phyloP scores from a whole-genome alignment of 1,140 invertebrate species.

The Agrypnia vestita region DNA sequence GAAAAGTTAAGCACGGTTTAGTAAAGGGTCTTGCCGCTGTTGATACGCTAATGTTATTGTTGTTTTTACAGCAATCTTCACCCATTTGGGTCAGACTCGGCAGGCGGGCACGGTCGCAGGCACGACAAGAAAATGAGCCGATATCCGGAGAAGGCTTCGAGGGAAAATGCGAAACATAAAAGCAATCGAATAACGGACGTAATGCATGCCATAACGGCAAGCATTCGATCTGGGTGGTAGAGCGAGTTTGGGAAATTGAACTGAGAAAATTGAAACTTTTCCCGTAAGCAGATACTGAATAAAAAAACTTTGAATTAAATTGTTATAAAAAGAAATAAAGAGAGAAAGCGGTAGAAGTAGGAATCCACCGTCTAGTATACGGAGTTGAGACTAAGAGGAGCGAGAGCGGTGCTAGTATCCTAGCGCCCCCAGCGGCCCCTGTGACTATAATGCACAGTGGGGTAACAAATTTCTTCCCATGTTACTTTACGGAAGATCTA shows the following conservation, averaged over 20 bases:
- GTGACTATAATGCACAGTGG: too few relatives aligned
- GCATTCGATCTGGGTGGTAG: background rate
- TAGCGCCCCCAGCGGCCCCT: too few relatives aligned
- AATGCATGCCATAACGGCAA: slow-evolving; percentile 35
- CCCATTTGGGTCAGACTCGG: slow-evolving; percentile 4
- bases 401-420: too few relatives aligned
- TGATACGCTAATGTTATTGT: slow-evolving; percentile 7
- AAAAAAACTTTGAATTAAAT: too few relatives aligned
- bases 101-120: slow-evolving; percentile 18
- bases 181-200: slow-evolving; percentile 42
- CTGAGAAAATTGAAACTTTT: too few relatives aligned
- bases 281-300: too few relatives aligned
- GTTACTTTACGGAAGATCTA: too few relatives aligned
- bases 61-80: background rate
- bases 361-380: too few relatives aligned
- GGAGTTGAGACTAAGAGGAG: too few relatives aligned
- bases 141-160: slow-evolving; percentile 12
- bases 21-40: slow-evolving; percentile 7
- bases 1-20: background rate
- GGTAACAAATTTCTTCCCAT: too few relatives aligned
- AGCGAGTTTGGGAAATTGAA: slow-evolving; percentile 9
- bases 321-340: too few relatives aligned
- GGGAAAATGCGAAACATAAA: slow-evolving; percentile 20
- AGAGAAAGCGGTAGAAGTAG: too few relatives aligned
- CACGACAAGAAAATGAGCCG: slow-evolving; percentile 27